Evolutionary conservation across 2,797 vertebrate genomes (phyloP).

Genomic region (Lacerta viridis): DNA sequence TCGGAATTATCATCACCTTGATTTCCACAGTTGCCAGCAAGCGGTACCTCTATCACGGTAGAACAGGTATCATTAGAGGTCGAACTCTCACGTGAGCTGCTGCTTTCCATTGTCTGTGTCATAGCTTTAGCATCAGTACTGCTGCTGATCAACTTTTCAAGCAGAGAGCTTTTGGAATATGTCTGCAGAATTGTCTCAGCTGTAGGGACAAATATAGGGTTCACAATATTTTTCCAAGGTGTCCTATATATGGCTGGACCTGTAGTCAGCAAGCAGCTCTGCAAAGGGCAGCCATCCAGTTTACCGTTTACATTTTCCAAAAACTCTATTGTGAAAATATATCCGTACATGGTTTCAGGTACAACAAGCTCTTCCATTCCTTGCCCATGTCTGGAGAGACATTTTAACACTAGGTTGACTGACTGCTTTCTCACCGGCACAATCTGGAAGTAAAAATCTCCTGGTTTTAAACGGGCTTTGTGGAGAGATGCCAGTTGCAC

Average conservation of each 20-base stretch:
- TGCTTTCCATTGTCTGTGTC: slow-evolving; percentile 84
- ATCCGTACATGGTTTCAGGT: slow-evolving; percentile 86
- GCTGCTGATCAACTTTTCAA: slow-evolving; percentile 79
- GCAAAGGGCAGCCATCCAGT: slow-evolving; percentile 82
- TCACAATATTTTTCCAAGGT: slow-evolving; percentile 87
- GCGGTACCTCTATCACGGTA: slow-evolving; percentile 79
- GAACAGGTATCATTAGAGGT: slow-evolving; percentile 76
- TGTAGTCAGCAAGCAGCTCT: slow-evolving; percentile 87
- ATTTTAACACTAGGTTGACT: slow-evolving; percentile 88
- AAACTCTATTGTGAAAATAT: slow-evolving; percentile 87
- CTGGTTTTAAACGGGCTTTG: slow-evolving; percentile 85
- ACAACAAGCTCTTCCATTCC: slow-evolving; percentile 85
- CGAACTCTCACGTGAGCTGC: slow-evolving; percentile 79
- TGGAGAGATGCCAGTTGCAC: slow-evolving; percentile 87
- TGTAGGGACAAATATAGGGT: slow-evolving; percentile 84
- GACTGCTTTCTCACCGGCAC: slow-evolving; percentile 84
- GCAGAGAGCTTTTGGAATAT: slow-evolving; percentile 71
- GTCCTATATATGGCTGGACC: slow-evolving; percentile 84
- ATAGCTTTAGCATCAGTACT: slow-evolving; percentile 74
- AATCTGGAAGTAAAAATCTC: slow-evolving; percentile 90
- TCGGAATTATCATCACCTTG: slow-evolving; percentile 2
- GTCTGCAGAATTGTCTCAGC: slow-evolving; percentile 82
- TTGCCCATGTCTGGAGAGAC: slow-evolving; percentile 84
- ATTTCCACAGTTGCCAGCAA: slow-evolving; percentile 54
- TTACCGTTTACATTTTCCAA: slow-evolving; percentile 86